Conservation (phyloP, 2,113 vertebrate species). For the Cochlearius cochlearius region DNA sequence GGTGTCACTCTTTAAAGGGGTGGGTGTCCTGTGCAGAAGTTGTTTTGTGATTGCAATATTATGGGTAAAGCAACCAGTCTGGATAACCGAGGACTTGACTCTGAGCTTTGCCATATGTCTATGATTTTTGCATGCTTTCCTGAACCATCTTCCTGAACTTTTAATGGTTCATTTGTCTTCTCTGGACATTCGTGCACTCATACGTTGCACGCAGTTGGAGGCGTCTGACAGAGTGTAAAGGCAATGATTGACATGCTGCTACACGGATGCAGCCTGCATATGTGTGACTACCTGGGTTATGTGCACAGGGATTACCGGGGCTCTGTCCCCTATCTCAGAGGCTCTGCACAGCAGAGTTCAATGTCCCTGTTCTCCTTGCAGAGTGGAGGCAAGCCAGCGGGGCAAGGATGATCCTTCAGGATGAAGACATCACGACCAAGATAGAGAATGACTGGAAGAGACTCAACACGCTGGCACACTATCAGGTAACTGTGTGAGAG, state of each 20-base stretch:
- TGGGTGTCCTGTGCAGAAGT: neutral
- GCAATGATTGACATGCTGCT: too few relatives aligned
- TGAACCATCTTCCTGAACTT: neutral
- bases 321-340: neutral
- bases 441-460: slow-evolving; percentile 87
- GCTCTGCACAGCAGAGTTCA: neutral
- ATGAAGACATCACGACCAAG: slow-evolving; percentile 84
- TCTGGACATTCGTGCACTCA: neutral
- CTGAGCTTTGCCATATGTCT: neutral
- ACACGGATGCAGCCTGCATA: neutral
- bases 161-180: neutral
- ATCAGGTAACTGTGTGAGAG: slow-evolving; percentile 61
- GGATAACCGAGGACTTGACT: neutral
- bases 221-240: neutral
- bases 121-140: neutral
- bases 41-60: neutral
- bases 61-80: neutral
- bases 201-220: neutral
- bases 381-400: slow-evolving; percentile 82
- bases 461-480: slow-evolving; percentile 77
- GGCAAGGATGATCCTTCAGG: slow-evolving; percentile 81
- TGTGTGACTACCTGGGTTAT: neutral
- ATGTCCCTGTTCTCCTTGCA: slow-evolving; percentile 15
- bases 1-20: neutral
- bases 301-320: too few relatives aligned